phyloP scores from a whole-genome alignment of 1,140 invertebrate species.

The Apocrypta bakeri region DNA sequence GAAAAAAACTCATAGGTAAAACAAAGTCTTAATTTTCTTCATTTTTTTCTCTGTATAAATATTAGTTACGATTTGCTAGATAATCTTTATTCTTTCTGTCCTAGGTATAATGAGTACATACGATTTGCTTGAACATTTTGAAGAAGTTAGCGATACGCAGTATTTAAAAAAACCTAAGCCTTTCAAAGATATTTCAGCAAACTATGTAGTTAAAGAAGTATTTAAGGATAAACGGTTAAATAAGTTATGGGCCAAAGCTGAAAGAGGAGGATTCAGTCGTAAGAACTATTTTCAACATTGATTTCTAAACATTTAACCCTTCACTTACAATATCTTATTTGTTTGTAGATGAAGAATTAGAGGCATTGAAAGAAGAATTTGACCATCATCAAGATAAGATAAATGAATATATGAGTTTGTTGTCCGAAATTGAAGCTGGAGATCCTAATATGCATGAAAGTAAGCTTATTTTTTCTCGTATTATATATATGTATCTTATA shows the following conservation, averaged over 20 bases:
- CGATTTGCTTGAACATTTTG: slow-evolving; percentile 87
- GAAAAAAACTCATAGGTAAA: slow-evolving; percentile 85
- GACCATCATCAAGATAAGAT: slow-evolving; percentile 94
- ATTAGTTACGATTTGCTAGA: not conserved
- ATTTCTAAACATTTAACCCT: slow-evolving; percentile 28
- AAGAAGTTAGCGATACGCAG: slow-evolving; percentile 78
- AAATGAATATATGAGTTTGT: slow-evolving; percentile 89
- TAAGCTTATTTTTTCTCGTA: slow-evolving; percentile 68
- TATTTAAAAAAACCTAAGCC: slow-evolving; percentile 70
- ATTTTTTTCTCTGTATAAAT: slow-evolving; percentile 37
- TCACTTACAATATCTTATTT: slow-evolving; percentile 14
- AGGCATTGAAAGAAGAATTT: slow-evolving; percentile 92
- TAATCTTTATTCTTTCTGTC: slow-evolving; percentile 46
- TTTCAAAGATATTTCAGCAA: slow-evolving; percentile 65
- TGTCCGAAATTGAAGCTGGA: slow-evolving; percentile 80
- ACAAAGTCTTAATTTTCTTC: not conserved
- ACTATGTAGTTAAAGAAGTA: slow-evolving; percentile 80
- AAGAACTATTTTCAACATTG: slow-evolving; percentile 50
- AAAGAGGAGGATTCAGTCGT: slow-evolving; percentile 87
- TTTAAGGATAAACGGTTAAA: slow-evolving; percentile 94
- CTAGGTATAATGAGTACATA: slow-evolving; percentile 87
- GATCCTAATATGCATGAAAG: slow-evolving; percentile 78
- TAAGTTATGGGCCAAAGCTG: slow-evolving; percentile 92
- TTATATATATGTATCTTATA: not conserved
- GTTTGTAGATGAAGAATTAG: slow-evolving; percentile 82